Evolutionary conservation across 2,888 invertebrate species (phyloP), one percentile per base, ranked within the genome.

Genomic region (Xylocampa areola): DNA sequence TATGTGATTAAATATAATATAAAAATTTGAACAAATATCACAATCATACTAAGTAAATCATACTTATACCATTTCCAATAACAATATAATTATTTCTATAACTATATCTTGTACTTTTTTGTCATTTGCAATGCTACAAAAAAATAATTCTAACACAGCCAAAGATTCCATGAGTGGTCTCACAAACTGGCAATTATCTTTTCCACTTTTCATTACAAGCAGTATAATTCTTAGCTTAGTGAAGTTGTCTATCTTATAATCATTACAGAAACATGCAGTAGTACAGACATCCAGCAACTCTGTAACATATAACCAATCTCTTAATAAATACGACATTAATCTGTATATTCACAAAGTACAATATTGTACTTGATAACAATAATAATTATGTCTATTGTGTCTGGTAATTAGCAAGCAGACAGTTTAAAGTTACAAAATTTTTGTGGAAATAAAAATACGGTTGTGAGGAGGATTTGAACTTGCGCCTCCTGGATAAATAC

Each of bases 151-250:
- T 30, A 94, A 58, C 48, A 78, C 81, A 0, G 79, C 51, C 25
- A 94, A 73, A 3, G 82, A 79, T 71, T 92, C 86, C 64, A 90
- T 82, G 1, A 94, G 67, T 23, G 90, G 84, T 49, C 77, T 79
- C 6, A 86, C 68, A 70, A 92, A 88, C 63, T 94, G 94, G 47
- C 89, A 89, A 73, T 85, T 87, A 13, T 80, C 85, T 14, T 74
- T 83, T 33, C 92, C 94, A 82, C 90, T 88, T 72, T 87, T 88
- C 44, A 95, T 81, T 21, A 94, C 84, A 39, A 92, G 80, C 61
- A 88, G 85, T 4, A 95, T 73, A 2, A 94, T 77, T 59, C 90
- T 82, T 30, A 95, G 79, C 48, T 94, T 86, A 16, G 89, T 85
- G 44, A 85, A 90, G 53, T 88, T 88, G 65, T 94, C 92, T 11